A percentile compares a stretch with the other conserved stretches of the same genome.
These are phyloP conservation scores for Calliphora vomitoria DNA, from an alignment of 2,888 invertebrate species.

Conservation along the genomic window DNA sequence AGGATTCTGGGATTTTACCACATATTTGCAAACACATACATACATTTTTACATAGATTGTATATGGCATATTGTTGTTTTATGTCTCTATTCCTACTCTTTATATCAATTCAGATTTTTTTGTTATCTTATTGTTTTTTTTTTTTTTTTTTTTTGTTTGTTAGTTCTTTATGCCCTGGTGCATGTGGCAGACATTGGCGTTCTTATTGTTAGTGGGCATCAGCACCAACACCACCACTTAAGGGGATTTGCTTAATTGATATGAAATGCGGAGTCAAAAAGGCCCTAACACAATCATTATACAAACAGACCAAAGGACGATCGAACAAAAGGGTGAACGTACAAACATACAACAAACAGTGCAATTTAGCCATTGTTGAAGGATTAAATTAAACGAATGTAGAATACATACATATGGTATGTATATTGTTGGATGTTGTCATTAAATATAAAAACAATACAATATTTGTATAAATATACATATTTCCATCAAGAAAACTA, in stretches of 20 bases:
- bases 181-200: background rate
- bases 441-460: background rate
- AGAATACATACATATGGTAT: no score
- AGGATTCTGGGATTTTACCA: no score
- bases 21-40: no score
- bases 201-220: constrained; percentile 36
- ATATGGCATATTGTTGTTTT: background rate
- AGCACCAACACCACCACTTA: constrained; percentile 76
- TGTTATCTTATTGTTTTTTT: background rate
- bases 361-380: constrained; percentile 16
- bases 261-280: constrained; percentile 77
- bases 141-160: background rate
- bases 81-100: background rate
- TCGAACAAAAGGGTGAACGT: background rate
- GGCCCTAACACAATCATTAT: constrained; percentile 65
- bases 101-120: constrained; percentile 4
- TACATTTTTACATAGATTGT: background rate
- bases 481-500: no score
- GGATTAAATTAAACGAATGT: constrained; percentile 28
- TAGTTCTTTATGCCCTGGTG: constrained; percentile 14
- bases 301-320: background rate
- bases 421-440: constrained; percentile 8
- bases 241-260: constrained; percentile 82
- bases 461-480: background rate
- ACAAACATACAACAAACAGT: background rate